Evolutionary conservation across 2,113 vertebrate species (phyloP), one percentile per base, ranked within the genome.

Genomic region (Aldabrachelys gigantea): DNA sequence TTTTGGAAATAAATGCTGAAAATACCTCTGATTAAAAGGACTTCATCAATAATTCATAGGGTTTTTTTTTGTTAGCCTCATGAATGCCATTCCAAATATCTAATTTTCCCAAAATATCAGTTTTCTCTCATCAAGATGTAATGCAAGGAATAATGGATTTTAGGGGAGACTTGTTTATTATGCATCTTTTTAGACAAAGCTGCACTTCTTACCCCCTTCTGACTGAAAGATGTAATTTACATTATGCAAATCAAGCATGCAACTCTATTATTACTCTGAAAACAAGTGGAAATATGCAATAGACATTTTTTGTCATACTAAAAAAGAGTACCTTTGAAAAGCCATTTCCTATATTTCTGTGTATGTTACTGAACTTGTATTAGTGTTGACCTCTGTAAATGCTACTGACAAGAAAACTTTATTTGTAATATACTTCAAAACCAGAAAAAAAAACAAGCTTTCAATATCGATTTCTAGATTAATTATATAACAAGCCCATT

Each of bases 281-380:
- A 65, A 62, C 10, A 21, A 31, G 31, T 19, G 82, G 11, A 8
- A 50, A n/a, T 22, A 75, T 5, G 1, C n/a, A 44, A 27, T 12
- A 1, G 31, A 47, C 13, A 31, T 31, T 11, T 21, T 1, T 72
- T 38, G 0, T 50, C 41, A 17, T 53, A 54, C 0, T 22, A 62
- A 82, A 8, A 59, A 22, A 2, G n/a, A 31, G 4, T 1, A 84
- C 8, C 41, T 89, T 87, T 44, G 82, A 47, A 92, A 82, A 89
- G 50, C 1, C 0, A 81, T 44, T 59, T 38, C 10, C 78, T 35
- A 3, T 0, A 1, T 3, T 3, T 4, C 22, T 6, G 2, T 1
- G 5, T 1, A 21, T 47, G 59, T 80, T 38, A 57, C 38, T 57
- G 3, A 49, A 72, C 38, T 44, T 53, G 8, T 44, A 38, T 56